A percentile compares a stretch with the other conserved stretches of the same genome.
These are phyloP conservation scores for Thunnus maccoyii DNA, from an alignment of 2,113 vertebrate species.

Conservation along the genomic window DNA sequence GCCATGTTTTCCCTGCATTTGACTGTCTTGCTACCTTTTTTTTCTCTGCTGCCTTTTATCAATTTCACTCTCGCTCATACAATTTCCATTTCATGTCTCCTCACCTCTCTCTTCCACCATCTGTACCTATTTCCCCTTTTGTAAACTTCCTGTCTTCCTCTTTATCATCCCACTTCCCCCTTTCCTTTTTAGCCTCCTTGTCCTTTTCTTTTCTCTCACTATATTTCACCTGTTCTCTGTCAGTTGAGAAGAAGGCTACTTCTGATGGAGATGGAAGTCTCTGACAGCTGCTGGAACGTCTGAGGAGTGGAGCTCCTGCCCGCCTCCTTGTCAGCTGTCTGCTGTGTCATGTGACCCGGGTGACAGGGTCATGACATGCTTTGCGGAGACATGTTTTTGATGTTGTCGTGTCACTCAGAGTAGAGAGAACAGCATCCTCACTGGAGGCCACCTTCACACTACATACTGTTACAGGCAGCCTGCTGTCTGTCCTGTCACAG, in stretches of 20 bases:
- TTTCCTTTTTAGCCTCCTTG: constrained; percentile 4
- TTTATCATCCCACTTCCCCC: constrained; percentile 10
- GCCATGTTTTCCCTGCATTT: constrained; percentile 56
- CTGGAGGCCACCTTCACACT: constrained; percentile 36
- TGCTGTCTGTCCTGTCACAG: constrained; percentile 31
- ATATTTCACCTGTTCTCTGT: constrained; percentile 32
- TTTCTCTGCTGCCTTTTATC: constrained; percentile 18
- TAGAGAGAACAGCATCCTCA: constrained; percentile 18
- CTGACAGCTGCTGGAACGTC: constrained; percentile 61
- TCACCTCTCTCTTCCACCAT: constrained; percentile 26
- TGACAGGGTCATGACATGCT: constrained; percentile 63
- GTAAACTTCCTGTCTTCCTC: constrained; percentile 3
- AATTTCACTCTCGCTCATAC: constrained; percentile 34
- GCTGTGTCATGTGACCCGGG: constrained; percentile 31
- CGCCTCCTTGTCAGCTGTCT: constrained; percentile 64
- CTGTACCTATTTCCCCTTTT: constrained; percentile 35
- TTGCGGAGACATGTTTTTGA: constrained; percentile 69
- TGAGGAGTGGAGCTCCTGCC: background rate
- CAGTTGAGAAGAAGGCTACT: constrained; percentile 29
- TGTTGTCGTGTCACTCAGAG: constrained; percentile 73
- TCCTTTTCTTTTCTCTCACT: constrained; percentile 29
- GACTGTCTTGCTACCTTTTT: constrained; percentile 6
- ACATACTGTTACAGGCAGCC: constrained; percentile 16
- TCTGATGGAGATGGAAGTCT: constrained; percentile 36
- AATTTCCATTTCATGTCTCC: constrained; percentile 13